Evolutionary conservation across 2,113 vertebrate species (phyloP), one percentile per base, ranked within the genome.

Genomic region (Macrotus californicus): DNA sequence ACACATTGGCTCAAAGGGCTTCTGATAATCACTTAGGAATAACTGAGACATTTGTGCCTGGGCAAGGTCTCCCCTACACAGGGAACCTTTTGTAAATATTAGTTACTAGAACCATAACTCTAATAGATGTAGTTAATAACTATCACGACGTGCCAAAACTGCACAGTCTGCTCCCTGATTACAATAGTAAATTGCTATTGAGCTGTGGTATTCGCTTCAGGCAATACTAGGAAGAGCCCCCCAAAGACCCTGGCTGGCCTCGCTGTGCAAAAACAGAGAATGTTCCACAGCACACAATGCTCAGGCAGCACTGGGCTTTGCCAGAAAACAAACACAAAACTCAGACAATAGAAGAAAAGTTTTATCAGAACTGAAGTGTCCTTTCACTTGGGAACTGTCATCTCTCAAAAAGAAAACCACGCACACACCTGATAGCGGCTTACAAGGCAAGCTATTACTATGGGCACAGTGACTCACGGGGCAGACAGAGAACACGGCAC

Each of bases 61-160:
- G 96, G 94, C 36, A 4, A 98, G 98, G 98, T 98, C 98, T 98
- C 97, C 97, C 96, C 97, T 97, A 98, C 90, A 94, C 95, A 98
- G 98, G 97, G 97, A 98, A 98, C 96, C 97, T 98, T 98, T 98
- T 98, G 97, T 98, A 99, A 98, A 98, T 98, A 98, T 98, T 98
- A 98, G 98, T 98, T 98, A 98, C 97, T 97, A 98, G 98, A 98
- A 98, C 97, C 41, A n/a, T 97, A 98, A 97, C 97, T 97, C 98
- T 98, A 98, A 98, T 98, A 97, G 97, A 98, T 98, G 97, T 98
- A 98, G 98, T 98, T 98, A 98, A 98, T 98, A 99, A 99, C 98
- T 98, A 98, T 97, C 97, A 81, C 97, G 73, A 98, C 98, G 98
- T 98, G 98, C 98, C 98, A 96, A 98, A 98, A 98, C 98, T 92